A percentile compares a stretch with the other conserved stretches of the same genome.
These are phyloP conservation scores for Pemphredon lugubris DNA, from an alignment of 2,888 invertebrate species.

Conservation along the genomic window DNA sequence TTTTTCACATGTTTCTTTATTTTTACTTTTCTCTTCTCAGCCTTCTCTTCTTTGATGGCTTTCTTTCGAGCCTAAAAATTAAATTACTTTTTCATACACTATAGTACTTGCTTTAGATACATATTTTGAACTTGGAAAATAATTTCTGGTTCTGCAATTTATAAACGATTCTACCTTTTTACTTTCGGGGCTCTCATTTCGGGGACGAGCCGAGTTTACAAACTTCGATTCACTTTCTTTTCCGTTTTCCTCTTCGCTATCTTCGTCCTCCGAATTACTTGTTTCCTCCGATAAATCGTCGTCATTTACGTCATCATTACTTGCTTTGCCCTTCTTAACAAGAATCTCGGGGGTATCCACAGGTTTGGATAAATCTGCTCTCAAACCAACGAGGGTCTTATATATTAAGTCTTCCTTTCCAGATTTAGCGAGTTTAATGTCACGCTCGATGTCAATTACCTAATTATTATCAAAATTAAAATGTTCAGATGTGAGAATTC, in stretches of 20 bases:
- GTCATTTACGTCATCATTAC: constrained; percentile 49
- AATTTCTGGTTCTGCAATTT: background rate
- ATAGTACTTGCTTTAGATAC: too few species aligned
- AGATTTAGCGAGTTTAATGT: constrained; percentile 90
- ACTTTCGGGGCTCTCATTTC: constrained; percentile 91
- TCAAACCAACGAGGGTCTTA: constrained; percentile 93
- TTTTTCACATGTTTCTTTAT: constrained; percentile 97
- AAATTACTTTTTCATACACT: background rate
- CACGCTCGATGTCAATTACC: constrained; percentile 92
- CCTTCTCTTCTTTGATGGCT: constrained; percentile 92
- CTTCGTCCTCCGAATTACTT: constrained; percentile 65
- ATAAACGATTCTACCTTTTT: constrained; percentile 82
- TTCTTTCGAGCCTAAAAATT: constrained; percentile 88
- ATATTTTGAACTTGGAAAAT: too few species aligned
- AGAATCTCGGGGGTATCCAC: constrained; percentile 86
- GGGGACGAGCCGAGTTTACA: constrained; percentile 86
- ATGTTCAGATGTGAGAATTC: constrained; percentile 19
- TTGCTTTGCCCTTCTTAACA: constrained; percentile 59
- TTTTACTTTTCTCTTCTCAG: constrained; percentile 94
- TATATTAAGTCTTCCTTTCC: constrained; percentile 91
- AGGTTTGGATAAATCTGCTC: constrained; percentile 89
- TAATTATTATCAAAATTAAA: constrained; percentile 74
- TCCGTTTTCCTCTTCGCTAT: constrained; percentile 66
- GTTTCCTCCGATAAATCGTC: constrained; percentile 77
- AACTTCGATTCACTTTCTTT: constrained; percentile 82